Evolutionary conservation across 2,113 vertebrate genomes (phyloP).

Genomic region (Oenanthe oenanthe): DNA sequence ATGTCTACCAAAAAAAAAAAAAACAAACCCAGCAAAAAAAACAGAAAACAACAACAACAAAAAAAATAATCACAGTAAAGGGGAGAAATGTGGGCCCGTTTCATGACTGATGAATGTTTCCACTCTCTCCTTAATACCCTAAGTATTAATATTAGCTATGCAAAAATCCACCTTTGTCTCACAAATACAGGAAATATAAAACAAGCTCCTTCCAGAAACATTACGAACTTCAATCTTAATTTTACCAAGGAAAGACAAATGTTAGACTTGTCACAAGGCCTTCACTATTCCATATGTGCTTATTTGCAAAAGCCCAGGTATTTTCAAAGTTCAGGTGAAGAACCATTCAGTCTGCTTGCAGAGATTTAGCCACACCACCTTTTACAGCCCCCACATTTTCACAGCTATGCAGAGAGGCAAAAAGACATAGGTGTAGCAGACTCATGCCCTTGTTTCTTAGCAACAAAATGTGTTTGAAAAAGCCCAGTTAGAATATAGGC

Average conservation of each 20-base stretch:
- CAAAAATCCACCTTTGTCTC: background rate
- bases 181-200: background rate
- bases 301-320: background rate
- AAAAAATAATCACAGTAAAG: background rate
- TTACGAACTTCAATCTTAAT: background rate
- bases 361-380: background rate
- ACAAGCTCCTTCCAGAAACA: background rate
- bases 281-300: background rate
- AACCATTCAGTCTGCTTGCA: background rate
- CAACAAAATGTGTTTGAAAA: background rate
- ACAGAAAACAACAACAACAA: too few species aligned
- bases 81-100: fast-evolving
- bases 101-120: background rate
- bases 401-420: background rate
- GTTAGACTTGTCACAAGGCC: background rate
- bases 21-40: background rate
- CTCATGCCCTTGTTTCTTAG: background rate
- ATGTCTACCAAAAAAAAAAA: background rate
- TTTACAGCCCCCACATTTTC: background rate
- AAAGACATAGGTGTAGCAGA: background rate
- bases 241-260: background rate
- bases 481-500: background rate
- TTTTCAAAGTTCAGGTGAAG: background rate
- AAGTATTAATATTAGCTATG: background rate
- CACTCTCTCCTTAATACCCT: background rate